Evolutionary conservation across 2,113 vertebrate species (phyloP), one percentile per base, ranked within the genome.

Genomic region (Myrmecobius fasciatus): DNA sequence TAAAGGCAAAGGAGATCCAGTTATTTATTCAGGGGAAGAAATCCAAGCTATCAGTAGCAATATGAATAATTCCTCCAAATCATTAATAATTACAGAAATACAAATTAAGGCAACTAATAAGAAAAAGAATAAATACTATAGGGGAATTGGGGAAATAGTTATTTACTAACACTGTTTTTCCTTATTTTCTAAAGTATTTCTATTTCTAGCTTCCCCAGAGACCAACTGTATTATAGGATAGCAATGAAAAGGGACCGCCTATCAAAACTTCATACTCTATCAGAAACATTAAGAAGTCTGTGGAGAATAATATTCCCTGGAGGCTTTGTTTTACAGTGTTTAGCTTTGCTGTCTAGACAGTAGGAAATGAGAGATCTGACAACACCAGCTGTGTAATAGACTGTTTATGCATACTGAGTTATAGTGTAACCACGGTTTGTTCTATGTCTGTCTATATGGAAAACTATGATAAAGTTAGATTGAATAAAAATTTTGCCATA

Each of bases 271-370:
- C 92, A 92, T 89, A 53, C 56, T 67, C 83, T 91, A 88, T 31
- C 25, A 75, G 83, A 48, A 93, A 47, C 31, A 93, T 92, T 93
- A 91, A 90, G 36, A 56, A 95, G 54, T 94, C 91, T 96, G 54
- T 88, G 24, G 95, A n/a, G 48, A 92, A 91, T 96, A 93, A 47
- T 47, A 53, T 90, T 94, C 67, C 47, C 53, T 1, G 22, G 89
- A 93, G 46, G 43, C 47, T 93, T 97, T 75, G 90, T 36, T 89
- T 48, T 92, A 75, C 31, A 92, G n/a, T 97, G 90, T 97, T 97
- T 95, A 97, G 93, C 96, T 91, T 95, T 56, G 53, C 75, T 95
- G 95, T 97, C 96, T 98, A 97, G 97, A 96, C 97, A 94, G 93
- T 91, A 96, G 97, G 96, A 95, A 96, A 96, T 94, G 95, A 96